These are phyloP conservation scores for Philereme vetulata DNA, from an alignment of 2,888 invertebrate species.

Conservation along the genomic window DNA sequence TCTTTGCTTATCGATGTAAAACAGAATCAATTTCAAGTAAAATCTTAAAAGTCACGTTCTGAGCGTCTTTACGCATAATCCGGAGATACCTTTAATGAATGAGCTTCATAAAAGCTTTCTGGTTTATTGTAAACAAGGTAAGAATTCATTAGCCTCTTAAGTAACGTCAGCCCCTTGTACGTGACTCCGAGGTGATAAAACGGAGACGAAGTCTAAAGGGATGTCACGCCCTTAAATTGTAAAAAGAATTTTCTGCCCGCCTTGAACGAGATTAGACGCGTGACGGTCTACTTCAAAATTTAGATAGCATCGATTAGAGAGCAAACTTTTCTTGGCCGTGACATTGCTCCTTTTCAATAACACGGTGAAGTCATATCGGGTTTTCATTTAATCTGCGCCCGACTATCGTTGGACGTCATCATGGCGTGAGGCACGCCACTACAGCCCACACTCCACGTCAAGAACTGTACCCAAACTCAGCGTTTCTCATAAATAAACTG, in stretches of 20 bases:
- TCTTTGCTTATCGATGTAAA: slow-evolving; percentile 46
- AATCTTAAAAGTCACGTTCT: slow-evolving; percentile 66
- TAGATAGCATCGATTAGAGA: slow-evolving; percentile 29
- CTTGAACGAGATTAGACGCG: slow-evolving; percentile 47
- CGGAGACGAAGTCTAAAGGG: slow-evolving; percentile 50
- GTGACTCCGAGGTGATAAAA: slow-evolving; percentile 71
- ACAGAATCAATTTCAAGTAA: slow-evolving; percentile 57
- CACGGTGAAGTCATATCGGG: slow-evolving; percentile 20
- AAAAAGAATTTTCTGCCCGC: slow-evolving; percentile 53
- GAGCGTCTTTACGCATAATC: slow-evolving; percentile 69
- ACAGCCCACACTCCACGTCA: slow-evolving; percentile 39
- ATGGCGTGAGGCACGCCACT: slow-evolving; percentile 45
- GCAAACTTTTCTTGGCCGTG: slow-evolving; percentile 28
- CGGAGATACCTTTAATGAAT: slow-evolving; percentile 67
- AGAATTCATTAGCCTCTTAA: slow-evolving; percentile 71
- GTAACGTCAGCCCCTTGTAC: slow-evolving; percentile 58
- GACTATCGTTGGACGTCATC: slow-evolving; percentile 14
- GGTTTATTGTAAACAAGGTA: slow-evolving; percentile 75
- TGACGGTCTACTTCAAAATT: slow-evolving; percentile 36
- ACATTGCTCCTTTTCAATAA: slow-evolving; percentile 29
- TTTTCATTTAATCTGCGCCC: slow-evolving; percentile 17
- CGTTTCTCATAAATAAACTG: slow-evolving; percentile 52
- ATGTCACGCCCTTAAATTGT: slow-evolving; percentile 60
- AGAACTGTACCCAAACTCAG: slow-evolving; percentile 42
- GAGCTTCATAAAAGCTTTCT: slow-evolving; percentile 71